These are phyloP conservation scores for Leptestheria dahalacensis DNA, from an alignment of 1,140 invertebrate species.

Conservation along the genomic window DNA sequence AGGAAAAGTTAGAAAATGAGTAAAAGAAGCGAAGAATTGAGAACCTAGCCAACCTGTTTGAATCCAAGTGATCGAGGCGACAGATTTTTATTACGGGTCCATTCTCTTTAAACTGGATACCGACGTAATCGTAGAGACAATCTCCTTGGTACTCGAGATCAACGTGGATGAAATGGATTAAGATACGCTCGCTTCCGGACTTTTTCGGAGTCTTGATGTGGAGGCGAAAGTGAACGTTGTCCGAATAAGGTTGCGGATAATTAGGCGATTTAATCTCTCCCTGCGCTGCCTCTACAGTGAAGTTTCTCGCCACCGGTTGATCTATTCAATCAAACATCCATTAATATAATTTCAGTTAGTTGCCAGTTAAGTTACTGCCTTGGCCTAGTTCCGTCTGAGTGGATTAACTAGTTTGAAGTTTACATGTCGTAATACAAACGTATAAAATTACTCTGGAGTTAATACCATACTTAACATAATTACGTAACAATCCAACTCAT, in stretches of 20 bases:
- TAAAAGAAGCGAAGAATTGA: too few species aligned
- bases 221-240: conserved; percentile 47
- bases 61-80: conserved; percentile 20
- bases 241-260: conserved; percentile 46
- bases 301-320: neutral
- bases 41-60: conserved; percentile 2
- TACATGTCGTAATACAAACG: neutral
- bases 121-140: conserved; percentile 59
- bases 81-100: conserved; percentile 21
- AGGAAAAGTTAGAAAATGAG: too few species aligned
- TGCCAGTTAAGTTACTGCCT: too few species aligned
- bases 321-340: too few species aligned
- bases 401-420: too few species aligned
- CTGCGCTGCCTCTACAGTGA: conserved; percentile 29
- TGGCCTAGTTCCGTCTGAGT: too few species aligned
- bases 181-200: conserved; percentile 30
- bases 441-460: neutral
- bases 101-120: conserved; percentile 28
- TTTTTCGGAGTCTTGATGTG: conserved; percentile 41
- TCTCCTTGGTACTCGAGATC: conserved; percentile 55
- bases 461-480: too few species aligned
- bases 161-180: conserved; percentile 45
- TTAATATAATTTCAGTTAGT: too few species aligned
- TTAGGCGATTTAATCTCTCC: conserved; percentile 42
- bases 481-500: too few species aligned